A percentile compares a stretch with the other conserved stretches of the same genome.
Evolutionary conservation across 2,797 vertebrate genomes (phyloP).

Genomic region (Acomys russatus): DNA sequence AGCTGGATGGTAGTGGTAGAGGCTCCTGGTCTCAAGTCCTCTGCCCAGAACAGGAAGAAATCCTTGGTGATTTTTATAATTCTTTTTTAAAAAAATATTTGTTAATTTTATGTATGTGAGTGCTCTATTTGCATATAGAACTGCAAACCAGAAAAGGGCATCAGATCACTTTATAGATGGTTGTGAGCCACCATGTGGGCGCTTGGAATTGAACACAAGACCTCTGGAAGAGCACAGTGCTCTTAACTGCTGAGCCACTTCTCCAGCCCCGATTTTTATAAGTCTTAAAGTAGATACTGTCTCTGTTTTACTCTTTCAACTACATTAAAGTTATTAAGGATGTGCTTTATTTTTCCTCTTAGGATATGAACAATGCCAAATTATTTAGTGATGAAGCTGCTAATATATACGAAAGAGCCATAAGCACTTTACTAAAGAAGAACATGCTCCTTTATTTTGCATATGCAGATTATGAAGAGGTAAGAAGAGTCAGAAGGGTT

Average conservation of each 20-base stretch:
- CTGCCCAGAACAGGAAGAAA: background rate
- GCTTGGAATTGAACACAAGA: too few species aligned
- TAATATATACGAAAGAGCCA: slow-evolving; percentile 99
- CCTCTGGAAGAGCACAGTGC: too few species aligned
- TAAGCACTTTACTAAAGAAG: slow-evolving; percentile 98
- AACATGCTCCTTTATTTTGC: slow-evolving; percentile 99
- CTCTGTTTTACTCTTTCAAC: slow-evolving; percentile 65
- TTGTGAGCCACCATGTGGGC: too few species aligned
- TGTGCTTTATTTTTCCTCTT: slow-evolving; percentile 64
- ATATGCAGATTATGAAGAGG: slow-evolving; percentile 99
- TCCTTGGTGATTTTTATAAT: slow-evolving; percentile 62
- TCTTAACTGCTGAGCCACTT: too few species aligned
- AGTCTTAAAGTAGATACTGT: background rate
- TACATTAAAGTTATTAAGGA: slow-evolving; percentile 68
- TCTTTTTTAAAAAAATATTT: background rate
- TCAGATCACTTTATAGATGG: too few species aligned
- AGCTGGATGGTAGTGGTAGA: background rate
- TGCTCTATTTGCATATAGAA: too few species aligned
- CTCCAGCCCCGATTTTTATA: too few species aligned
- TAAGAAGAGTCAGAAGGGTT: slow-evolving; percentile 81
- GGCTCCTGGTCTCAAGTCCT: background rate
- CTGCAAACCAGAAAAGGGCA: too few species aligned
- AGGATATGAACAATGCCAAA: slow-evolving; percentile 99
- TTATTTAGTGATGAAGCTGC: slow-evolving; percentile 99
- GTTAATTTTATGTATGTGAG: too few species aligned